A percentile compares a stretch with the other conserved stretches of the same genome.
Conservation (phyloP, 2,888 invertebrate species). For the Ornithoptera alexandrae region DNA sequence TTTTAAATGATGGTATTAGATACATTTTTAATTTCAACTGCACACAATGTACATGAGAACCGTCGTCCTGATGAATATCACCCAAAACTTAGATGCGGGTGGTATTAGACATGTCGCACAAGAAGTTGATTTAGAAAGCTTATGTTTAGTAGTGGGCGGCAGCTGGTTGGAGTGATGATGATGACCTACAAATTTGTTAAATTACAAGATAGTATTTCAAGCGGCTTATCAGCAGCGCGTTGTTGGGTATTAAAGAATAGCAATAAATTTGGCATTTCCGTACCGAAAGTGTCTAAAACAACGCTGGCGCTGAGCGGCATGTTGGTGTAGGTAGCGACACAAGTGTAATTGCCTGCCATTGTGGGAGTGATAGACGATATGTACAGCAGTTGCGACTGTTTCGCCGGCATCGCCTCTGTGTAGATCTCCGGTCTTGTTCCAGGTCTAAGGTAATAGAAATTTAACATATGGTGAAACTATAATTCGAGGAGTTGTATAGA, state of each 20-base stretch:
- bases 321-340: conserved; percentile 89
- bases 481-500: no score
- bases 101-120: no score
- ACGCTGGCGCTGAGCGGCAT: conserved; percentile 83
- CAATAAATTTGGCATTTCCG: conserved; percentile 35
- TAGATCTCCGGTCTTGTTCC: conserved; percentile 82
- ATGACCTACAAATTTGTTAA: neutral
- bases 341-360: conserved; percentile 90
- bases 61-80: no score
- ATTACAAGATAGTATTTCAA: neutral
- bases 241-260: neutral
- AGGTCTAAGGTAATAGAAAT: conserved; percentile 31
- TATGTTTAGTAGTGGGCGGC: no score
- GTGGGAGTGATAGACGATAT: conserved; percentile 86
- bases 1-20: neutral
- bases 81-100: no score
- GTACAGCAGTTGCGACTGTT: conserved; percentile 84
- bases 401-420: conserved; percentile 83
- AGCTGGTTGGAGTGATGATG: no score
- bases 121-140: no score
- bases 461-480: no score
- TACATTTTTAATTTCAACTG: neutral
- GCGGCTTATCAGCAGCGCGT: neutral
- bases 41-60: neutral
- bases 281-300: conserved; percentile 84